These are phyloP conservation scores for Micropoecilia bifurca DNA, from an alignment of 2,797 vertebrate species.

Conservation along the genomic window DNA sequence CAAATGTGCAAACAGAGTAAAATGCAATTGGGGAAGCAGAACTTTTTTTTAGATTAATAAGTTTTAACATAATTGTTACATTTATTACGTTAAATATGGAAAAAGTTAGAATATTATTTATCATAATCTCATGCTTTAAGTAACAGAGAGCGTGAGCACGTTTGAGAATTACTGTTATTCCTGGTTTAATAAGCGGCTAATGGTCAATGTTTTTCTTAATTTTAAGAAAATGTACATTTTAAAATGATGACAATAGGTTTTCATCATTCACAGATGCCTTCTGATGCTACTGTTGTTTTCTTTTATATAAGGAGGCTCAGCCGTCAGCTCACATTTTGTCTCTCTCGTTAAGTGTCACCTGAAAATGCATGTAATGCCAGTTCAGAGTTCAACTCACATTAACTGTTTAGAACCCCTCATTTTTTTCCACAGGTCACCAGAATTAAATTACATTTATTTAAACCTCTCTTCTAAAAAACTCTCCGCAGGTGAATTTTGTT, in stretches of 20 bases:
- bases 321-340: background rate
- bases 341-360: background rate
- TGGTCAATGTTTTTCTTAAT: background rate
- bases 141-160: background rate
- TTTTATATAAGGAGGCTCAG: background rate
- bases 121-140: background rate
- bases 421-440: background rate
- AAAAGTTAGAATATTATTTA: background rate
- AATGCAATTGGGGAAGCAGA: background rate
- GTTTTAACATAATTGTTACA: background rate
- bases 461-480: conserved; percentile 1
- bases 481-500: conserved; percentile 90
- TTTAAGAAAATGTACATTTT: background rate
- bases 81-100: background rate
- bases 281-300: background rate
- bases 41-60: background rate
- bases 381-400: background rate
- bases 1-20: background rate
- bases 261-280: background rate
- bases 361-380: conserved; percentile 1
- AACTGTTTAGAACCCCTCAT: background rate
- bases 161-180: background rate
- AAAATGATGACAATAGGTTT: background rate
- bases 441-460: conserved; percentile 1
- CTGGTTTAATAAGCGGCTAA: background rate